Evolutionary conservation across 2,113 vertebrate species (phyloP).

Genomic region (Acanthochromis polyacanthus): DNA sequence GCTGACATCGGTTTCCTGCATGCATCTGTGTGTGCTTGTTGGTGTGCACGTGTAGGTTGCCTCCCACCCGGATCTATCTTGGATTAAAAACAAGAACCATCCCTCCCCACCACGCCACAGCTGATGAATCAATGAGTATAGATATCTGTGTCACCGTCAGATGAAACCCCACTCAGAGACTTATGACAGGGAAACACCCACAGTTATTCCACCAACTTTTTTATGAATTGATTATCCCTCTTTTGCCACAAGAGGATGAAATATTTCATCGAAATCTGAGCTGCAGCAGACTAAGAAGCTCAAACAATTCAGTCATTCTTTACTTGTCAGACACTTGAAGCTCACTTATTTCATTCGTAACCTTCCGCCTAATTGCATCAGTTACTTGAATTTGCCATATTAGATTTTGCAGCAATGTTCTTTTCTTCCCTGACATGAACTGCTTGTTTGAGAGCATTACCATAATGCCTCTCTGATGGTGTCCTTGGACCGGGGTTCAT

Average conservation of each 20-base stretch:
- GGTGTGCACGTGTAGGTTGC: constrained; percentile 32
- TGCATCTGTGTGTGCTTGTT: constrained; percentile 33
- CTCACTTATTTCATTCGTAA: constrained; percentile 4
- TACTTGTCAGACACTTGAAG: not conserved
- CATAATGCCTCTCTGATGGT: constrained; percentile 26
- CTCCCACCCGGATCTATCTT: constrained; percentile 40
- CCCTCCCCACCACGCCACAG: constrained; percentile 38
- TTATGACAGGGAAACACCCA: not conserved
- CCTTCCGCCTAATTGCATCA: not conserved
- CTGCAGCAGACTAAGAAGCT: not conserved
- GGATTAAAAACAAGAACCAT: constrained; percentile 71
- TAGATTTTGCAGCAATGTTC: not conserved
- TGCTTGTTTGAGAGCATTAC: constrained; percentile 21
- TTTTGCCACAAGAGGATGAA: not conserved
- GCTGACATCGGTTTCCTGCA: constrained; percentile 55
- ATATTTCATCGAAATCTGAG: constrained; percentile 36
- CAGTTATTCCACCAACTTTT: constrained; percentile 15
- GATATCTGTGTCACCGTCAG: constrained; percentile 68
- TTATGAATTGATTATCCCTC: not conserved
- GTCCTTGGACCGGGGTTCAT: constrained; percentile 53
- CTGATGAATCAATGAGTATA: constrained; percentile 69
- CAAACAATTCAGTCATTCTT: not conserved
- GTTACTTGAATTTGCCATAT: not conserved
- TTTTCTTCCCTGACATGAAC: not conserved
- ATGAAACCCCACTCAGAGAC: constrained; percentile 11